phyloP scores from a whole-genome alignment of 2,113 vertebrate genomes.

The Silurus meridionalis region DNA sequence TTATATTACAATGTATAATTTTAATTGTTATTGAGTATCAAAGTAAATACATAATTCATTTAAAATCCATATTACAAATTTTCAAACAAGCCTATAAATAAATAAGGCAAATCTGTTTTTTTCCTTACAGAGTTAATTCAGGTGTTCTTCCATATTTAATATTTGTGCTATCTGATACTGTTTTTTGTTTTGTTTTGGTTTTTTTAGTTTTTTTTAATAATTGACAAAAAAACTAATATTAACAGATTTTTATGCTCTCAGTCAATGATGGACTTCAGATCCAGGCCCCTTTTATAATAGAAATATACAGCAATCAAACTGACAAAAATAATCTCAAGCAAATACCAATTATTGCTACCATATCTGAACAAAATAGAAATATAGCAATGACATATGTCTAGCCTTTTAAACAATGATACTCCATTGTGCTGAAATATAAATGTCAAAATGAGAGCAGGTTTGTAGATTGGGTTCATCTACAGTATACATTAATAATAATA shows the following conservation, averaged over 20 bases:
- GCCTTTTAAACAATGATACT: neutral
- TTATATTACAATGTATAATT: neutral
- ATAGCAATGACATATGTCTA: too few relatives aligned
- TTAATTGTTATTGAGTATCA: neutral
- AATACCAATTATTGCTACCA: too few relatives aligned
- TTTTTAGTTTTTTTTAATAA: neutral
- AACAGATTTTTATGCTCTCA: neutral
- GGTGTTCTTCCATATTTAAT: neutral
- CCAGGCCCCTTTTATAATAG: neutral
- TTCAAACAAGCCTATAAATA: neutral
- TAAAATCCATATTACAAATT: neutral
- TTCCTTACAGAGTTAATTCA: neutral
- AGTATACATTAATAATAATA: too few relatives aligned
- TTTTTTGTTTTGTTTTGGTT: neutral
- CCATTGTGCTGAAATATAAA: neutral
- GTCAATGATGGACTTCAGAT: neutral
- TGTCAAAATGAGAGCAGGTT: neutral
- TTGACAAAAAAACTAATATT: neutral
- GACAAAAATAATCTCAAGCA: neutral
- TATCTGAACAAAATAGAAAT: neutral
- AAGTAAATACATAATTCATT: neutral
- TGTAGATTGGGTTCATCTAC: neutral
- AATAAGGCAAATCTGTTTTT: neutral
- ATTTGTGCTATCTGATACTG: conserved; percentile 65
- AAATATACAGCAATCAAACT: neutral